phyloP scores from a whole-genome alignment of 2,888 invertebrate genomes.

The Acholoe squamosa region DNA sequence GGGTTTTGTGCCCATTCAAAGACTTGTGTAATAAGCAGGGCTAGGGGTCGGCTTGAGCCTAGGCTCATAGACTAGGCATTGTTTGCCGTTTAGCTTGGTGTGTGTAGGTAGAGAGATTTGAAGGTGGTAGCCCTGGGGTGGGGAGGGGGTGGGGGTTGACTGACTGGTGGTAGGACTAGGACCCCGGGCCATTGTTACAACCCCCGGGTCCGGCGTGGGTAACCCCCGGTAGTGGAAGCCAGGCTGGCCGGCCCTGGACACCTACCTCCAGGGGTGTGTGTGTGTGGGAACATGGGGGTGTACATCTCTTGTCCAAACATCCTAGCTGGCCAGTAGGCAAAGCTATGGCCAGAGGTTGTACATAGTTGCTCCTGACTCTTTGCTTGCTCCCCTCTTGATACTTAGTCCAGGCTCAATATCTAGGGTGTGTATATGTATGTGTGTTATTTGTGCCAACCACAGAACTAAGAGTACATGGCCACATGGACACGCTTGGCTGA shows the following conservation, averaged over 20 bases:
- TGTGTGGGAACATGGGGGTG: not conserved
- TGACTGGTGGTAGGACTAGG: not conserved
- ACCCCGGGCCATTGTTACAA: slow-evolving; percentile 25
- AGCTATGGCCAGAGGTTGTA: not conserved
- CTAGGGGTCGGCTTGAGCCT: not conserved
- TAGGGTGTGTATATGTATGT: no score
- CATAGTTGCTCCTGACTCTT: no score
- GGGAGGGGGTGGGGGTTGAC: no score
- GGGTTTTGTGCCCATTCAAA: not conserved
- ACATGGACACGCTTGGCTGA: no score
- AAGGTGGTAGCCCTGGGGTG: not conserved
- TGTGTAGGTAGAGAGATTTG: slow-evolving; percentile 48
- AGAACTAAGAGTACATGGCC: no score
- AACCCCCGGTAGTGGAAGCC: not conserved
- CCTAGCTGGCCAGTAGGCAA: not conserved
- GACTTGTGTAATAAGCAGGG: slow-evolving; percentile 47
- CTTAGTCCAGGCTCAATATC: no score
- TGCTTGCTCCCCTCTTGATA: not conserved
- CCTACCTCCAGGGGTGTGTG: not conserved
- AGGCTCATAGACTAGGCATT: not conserved
- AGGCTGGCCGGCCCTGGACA: not conserved
- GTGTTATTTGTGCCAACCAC: no score
- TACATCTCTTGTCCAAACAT: slow-evolving; percentile 35
- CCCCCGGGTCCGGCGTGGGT: not conserved
- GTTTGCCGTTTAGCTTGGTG: slow-evolving; percentile 39